Base-by-base conservation (phyloP, 2,888 invertebrate species). In the Deilephila porcellus region DNA sequence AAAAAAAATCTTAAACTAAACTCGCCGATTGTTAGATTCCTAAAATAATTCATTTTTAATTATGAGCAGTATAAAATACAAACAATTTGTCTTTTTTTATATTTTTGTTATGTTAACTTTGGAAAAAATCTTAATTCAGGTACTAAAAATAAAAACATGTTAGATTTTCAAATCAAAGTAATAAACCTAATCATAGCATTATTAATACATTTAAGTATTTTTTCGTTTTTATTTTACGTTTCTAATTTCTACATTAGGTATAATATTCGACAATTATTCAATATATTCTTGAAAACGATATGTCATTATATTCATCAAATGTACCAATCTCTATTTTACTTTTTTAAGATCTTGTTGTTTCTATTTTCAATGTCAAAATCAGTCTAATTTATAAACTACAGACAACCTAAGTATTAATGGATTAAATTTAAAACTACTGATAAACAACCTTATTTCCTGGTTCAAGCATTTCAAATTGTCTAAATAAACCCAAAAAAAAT, bases 1-100 rank as follows among this genome's bases (percentile, higher is more conserved):
- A 45, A 45, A 56, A 19, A 32, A 2, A 32, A 25, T 25, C 25
- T 25, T 67, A 67, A 45, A 45, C 25, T 25, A 25, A 67, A 45
- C 20, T 5, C 11, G 64, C 64, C 37, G 20, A 45, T 64, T 45
- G 14, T 45, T 20, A 64, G 17, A 25, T 56, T 14, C 20, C 11
- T 45, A 37, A 37, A 34, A n/a, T 34, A 34, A 53, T 45, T 20
- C 45, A 5, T n/a, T 19, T 64, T 64, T 64, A 37, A n/a, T 37
- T n/a, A 45, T 64, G 64, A 37, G 45, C 64, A 64, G 17, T 32
- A n/a, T 60, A 60, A 14, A 63, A 37, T 34, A 34, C n/a, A 63
- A n/a, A 34, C 34, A 32, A 11, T 62, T 37, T 67, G 67, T 67
- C 67, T 67, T 67, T 67, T 67, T 52, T 6, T 37, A 32, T 25